Base-by-base conservation (phyloP, 2,113 vertebrate species). In the Leuciscus idus region DNA sequence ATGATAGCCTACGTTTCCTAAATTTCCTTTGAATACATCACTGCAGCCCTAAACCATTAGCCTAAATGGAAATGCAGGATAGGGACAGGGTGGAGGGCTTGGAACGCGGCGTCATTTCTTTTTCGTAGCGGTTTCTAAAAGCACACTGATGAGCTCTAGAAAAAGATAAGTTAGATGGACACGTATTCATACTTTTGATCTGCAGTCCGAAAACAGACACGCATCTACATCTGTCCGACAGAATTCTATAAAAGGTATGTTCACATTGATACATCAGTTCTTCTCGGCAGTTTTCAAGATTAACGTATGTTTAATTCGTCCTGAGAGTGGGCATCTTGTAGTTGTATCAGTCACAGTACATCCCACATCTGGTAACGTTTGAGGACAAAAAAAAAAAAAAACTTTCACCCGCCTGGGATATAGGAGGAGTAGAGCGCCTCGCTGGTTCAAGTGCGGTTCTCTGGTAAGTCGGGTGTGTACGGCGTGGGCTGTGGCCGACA, bases 291-390 rank as follows among this genome's bases (percentile, higher is more conserved):
- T 73, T 43, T 12, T 43, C 70, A 73, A 6, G 4, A 0, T 21
- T n/a, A 4, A 43, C 36, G 11, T 43, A 36, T 36, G 7, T 70
- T 36, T 70, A 19, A 72, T 43, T n/a, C 1, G 68, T 5, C 21
- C 8, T 70, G 68, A 72, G 68, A 43, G 9, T n/a, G 4, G 36
- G 70, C 36, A 43, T 73, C 21, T 23, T 61, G 19, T 6, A 39
- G 39, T 1, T 39, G 39, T 61, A 59, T 61, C 57, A 62, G n/a
- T 26, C 62, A 64, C 62, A 64, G 43, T 50, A 50, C 48, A 52
- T 64, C 46, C 55, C 55, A 80, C 77, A 80, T 80, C 77, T 80
- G 77, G 77, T 43, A 80, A 62, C 77, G 77, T 80, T 80, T 80
- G 23, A 61, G 77, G 33, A 26, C 55, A 13, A 79, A 15, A 59